Percentiles rank a stretch among this genome's conserved stretches.
Evolutionary conservation across 2,797 vertebrate genomes (phyloP).

Genomic region (Anolis apletophallus): DNA sequence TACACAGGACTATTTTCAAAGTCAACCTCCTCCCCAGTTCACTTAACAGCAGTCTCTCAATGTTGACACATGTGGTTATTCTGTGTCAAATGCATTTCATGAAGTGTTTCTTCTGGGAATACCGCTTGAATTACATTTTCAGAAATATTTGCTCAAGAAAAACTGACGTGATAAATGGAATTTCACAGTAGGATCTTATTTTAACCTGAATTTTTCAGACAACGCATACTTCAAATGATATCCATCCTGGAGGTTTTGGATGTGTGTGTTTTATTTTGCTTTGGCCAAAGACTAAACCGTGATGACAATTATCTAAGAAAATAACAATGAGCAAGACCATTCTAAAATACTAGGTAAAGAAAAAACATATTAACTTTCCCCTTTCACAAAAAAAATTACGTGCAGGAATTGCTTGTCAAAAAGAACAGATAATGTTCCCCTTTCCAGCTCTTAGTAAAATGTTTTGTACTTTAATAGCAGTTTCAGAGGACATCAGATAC

Average conservation of each 20-base stretch:
- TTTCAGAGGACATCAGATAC: conserved; percentile 35
- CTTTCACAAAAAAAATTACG: neutral
- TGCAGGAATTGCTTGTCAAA: conserved; percentile 48
- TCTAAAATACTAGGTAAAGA: conserved; percentile 26
- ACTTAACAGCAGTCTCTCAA: conserved; percentile 59
- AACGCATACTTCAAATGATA: conserved; percentile 47
- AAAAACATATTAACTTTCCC: conserved; percentile 11
- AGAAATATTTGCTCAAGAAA: conserved; percentile 49
- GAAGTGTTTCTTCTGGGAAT: conserved; percentile 57
- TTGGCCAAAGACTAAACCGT: conserved; percentile 31
- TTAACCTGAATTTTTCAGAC: conserved; percentile 49
- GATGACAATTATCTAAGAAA: conserved; percentile 45
- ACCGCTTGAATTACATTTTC: conserved; percentile 51
- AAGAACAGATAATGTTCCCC: conserved; percentile 24
- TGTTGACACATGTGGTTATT: conserved; percentile 57
- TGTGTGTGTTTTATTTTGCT: neutral
- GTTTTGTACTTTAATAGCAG: conserved; percentile 40
- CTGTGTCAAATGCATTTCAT: conserved; percentile 63
- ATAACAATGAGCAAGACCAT: conserved; percentile 33
- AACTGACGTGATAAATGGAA: conserved; percentile 50
- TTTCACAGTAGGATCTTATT: conserved; percentile 50
- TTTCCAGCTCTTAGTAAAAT: conserved; percentile 50
- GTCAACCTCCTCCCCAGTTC: conserved; percentile 1
- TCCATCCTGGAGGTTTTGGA: neutral
- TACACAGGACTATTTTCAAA: neutral